A percentile compares a stretch with the other conserved stretches of the same genome.
These are phyloP conservation scores for Corythornis vintsioides DNA, from an alignment of 2,113 vertebrate genomes.

Conservation along the genomic window DNA sequence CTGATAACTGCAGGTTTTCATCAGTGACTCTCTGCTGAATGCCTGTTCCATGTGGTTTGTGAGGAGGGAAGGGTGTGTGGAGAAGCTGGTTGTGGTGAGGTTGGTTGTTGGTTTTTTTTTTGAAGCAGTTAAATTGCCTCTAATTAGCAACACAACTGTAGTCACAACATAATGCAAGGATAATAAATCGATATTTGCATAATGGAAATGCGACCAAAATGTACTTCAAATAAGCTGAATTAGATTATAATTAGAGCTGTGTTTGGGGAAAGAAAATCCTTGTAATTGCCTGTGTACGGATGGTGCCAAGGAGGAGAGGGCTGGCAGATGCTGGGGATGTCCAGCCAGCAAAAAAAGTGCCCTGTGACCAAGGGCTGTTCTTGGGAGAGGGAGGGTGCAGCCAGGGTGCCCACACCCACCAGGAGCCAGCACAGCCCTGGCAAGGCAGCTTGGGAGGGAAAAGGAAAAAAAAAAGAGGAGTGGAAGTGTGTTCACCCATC, in stretches of 20 bases:
- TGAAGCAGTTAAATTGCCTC: conserved; percentile 61
- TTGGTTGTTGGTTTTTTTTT: neutral
- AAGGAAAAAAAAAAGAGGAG: neutral
- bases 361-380: fast-evolving
- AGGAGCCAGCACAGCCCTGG: fast-evolving
- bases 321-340: neutral
- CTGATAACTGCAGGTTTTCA: conserved; percentile 52
- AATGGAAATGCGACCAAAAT: conserved; percentile 61
- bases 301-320: conserved; percentile 18
- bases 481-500: fast-evolving
- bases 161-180: conserved; percentile 66
- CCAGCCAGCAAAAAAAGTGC: fast-evolving
- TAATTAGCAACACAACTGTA: conserved; percentile 67
- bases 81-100: neutral
- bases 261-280: conserved; percentile 52
- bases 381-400: fast-evolving
- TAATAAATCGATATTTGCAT: conserved; percentile 72
- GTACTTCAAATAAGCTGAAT: conserved; percentile 62
- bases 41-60: conserved; percentile 33
- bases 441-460: neutral
- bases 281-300: conserved; percentile 21
- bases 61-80: conserved; percentile 22
- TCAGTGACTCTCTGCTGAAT: neutral
- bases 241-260: conserved; percentile 62
- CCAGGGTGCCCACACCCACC: neutral